phyloP scores from a whole-genome alignment of 2,113 vertebrate genomes.

The Vireo altiloquus region DNA sequence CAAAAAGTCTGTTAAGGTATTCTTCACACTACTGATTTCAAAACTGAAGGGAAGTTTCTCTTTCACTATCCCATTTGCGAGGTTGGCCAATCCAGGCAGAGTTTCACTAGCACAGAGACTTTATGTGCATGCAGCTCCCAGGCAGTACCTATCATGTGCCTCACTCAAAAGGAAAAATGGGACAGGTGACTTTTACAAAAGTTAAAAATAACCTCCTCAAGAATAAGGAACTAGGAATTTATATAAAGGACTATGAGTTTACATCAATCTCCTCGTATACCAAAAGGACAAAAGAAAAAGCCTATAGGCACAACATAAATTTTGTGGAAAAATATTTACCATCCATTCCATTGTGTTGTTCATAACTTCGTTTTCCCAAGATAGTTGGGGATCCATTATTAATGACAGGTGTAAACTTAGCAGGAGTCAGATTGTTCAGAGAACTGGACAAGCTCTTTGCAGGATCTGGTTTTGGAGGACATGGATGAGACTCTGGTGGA shows the following conservation, averaged over 20 bases:
- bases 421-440: slow-evolving; percentile 84
- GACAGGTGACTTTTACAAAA: neutral
- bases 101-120: neutral
- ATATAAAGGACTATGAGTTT: neutral
- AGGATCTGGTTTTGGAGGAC: slow-evolving; percentile 84
- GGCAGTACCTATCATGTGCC: neutral
- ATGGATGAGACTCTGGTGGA: slow-evolving; percentile 87
- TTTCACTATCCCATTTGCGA: neutral
- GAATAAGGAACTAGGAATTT: neutral
- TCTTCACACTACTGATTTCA: neutral
- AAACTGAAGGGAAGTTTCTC: neutral
- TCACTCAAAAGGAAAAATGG: neutral
- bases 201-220: neutral
- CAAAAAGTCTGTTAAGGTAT: neutral
- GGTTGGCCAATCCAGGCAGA: neutral
- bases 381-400: slow-evolving; percentile 98
- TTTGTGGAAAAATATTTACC: slow-evolving; percentile 74
- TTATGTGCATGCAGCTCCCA: neutral
- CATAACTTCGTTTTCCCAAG: slow-evolving; percentile 93
- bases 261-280: neutral
- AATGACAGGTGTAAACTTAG: slow-evolving; percentile 89
- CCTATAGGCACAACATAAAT: neutral
- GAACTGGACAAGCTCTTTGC: slow-evolving; percentile 80
- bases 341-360: slow-evolving; percentile 95
- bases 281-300: neutral